Evolutionary conservation across 2,888 invertebrate genomes (phyloP).

Genomic region (Abscondita cerata): DNA sequence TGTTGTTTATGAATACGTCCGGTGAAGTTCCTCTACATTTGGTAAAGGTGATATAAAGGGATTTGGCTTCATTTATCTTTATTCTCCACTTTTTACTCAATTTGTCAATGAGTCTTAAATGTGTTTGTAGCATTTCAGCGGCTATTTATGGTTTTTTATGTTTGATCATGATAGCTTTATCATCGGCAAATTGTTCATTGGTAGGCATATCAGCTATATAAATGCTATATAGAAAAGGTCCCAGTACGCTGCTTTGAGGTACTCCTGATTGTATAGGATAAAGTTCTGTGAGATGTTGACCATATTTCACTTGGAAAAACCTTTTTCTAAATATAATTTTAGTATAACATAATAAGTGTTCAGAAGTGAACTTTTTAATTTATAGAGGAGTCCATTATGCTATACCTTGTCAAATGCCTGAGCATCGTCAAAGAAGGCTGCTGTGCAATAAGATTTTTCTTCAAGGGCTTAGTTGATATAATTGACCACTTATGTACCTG

Average conservation of each 20-base stretch:
- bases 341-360: not conserved
- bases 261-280: constrained; percentile 33
- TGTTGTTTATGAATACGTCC: too few relatives aligned
- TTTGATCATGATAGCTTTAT: constrained; percentile 15
- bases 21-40: too few relatives aligned
- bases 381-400: not conserved
- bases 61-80: too few relatives aligned
- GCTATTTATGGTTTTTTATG: not conserved
- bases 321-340: not conserved
- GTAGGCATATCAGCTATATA: constrained; percentile 38
- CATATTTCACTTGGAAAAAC: too few relatives aligned
- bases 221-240: constrained; percentile 23
- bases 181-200: constrained; percentile 27
- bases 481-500: constrained; percentile 29
- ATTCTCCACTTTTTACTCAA: too few relatives aligned
- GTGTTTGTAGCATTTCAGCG: constrained; percentile 8
- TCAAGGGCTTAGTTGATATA: constrained; percentile 10
- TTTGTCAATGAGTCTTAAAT: constrained; percentile 12
- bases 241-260: constrained; percentile 39
- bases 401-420: not conserved
- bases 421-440: not conserved
- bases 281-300: constrained; percentile 5
- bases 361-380: not conserved
- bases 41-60: too few relatives aligned
- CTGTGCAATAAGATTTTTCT: not conserved